A percentile compares a stretch with the other conserved stretches of the same genome.
phyloP scores from a whole-genome alignment of 2,797 vertebrate genomes.

The Lithobates pipiens region DNA sequence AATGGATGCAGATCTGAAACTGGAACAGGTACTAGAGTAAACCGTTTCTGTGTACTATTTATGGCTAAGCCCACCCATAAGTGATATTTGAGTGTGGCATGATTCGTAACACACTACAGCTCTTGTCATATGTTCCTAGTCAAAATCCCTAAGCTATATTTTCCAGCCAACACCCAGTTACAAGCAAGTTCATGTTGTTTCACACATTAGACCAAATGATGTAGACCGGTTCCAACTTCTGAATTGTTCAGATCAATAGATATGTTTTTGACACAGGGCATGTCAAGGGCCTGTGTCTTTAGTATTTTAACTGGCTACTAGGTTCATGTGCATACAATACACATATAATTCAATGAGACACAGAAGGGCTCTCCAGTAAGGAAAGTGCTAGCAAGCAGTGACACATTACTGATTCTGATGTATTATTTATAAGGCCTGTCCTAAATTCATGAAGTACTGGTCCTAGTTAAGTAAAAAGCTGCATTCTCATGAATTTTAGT shows the following conservation, averaged over 20 bases:
- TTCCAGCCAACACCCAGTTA: no score
- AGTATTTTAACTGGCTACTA: neutral
- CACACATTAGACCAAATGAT: neutral
- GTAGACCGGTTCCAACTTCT: no score
- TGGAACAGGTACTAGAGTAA: slow-evolving; percentile 80
- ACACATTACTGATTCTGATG: neutral
- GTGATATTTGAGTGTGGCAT: neutral
- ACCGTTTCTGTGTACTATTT: neutral
- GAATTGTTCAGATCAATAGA: neutral
- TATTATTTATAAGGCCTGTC: neutral
- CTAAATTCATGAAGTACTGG: neutral
- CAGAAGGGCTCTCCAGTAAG: no score
- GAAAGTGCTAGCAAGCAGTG: neutral
- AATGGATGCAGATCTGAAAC: slow-evolving; percentile 78
- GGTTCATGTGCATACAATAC: no score
- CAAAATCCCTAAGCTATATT: no score
- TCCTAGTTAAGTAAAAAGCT: neutral
- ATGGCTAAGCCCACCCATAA: neutral
- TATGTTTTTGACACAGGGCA: neutral
- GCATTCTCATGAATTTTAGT: no score
- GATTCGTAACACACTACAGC: no score
- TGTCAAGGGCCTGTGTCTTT: neutral
- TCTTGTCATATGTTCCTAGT: neutral
- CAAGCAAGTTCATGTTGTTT: no score
- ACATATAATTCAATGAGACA: no score